A percentile compares a stretch with the other conserved stretches of the same genome.
Conservation (phyloP, 2,888 invertebrate species). For the Apamea epomidion region DNA sequence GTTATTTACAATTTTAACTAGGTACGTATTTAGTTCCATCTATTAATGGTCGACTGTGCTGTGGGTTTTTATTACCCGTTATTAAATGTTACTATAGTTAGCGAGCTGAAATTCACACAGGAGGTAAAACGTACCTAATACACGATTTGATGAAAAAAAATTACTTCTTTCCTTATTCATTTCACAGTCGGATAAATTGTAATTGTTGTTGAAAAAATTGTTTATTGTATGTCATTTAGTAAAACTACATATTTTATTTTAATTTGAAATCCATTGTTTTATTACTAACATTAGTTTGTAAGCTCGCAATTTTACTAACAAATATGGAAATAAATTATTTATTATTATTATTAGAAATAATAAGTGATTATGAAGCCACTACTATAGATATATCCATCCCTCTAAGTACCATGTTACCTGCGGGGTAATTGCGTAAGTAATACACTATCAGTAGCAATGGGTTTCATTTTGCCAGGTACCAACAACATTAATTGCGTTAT, state of each 20-base stretch:
- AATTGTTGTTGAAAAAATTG: no score
- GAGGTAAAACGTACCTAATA: neutral
- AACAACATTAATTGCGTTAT: no score
- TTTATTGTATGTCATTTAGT: no score
- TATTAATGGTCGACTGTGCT: slow-evolving; percentile 4
- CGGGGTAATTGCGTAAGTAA: no score
- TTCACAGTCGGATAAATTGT: neutral
- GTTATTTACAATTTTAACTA: slow-evolving; percentile 3
- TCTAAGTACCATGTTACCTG: neutral
- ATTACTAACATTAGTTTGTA: no score
- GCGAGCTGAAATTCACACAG: slow-evolving; percentile 5
- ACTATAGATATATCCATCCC: neutral
- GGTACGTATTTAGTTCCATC: neutral
- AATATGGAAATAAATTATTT: no score
- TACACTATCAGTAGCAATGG: no score
- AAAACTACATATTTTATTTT: no score
- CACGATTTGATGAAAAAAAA: neutral
- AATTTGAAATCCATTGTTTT: no score
- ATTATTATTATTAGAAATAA: no score
- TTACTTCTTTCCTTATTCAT: neutral
- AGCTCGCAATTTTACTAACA: no score
- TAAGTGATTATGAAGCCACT: slow-evolving; percentile 21
- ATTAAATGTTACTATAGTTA: neutral
- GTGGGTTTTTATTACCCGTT: neutral
- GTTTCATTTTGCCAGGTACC: no score